phyloP scores from a whole-genome alignment of 2,797 vertebrate species.

The Delichon dasypus region DNA sequence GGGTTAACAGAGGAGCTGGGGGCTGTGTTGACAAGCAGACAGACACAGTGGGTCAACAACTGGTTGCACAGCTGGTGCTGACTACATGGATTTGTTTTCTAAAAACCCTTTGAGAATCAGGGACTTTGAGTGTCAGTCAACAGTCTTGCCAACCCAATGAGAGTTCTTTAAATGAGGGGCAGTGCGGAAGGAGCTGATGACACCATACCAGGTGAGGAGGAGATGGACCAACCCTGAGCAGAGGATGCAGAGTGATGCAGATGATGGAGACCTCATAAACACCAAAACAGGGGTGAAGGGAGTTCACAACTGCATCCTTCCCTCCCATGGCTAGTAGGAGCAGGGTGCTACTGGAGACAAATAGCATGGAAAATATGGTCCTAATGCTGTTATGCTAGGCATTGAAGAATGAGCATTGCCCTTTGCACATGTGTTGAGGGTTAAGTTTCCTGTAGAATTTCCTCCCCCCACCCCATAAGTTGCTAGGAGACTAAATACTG shows the following conservation, averaged over 20 bases:
- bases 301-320: neutral
- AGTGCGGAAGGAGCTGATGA: neutral
- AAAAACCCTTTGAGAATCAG: neutral
- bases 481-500: no score
- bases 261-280: neutral
- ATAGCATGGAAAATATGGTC: neutral
- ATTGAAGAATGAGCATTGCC: accelerated
- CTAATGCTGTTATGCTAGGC: neutral
- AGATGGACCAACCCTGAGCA: neutral
- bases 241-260: neutral
- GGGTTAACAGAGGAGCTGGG: neutral
- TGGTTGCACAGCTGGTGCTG: neutral
- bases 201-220: neutral
- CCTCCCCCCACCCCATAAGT: no score
- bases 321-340: neutral
- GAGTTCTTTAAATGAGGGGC: neutral
- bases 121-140: neutral
- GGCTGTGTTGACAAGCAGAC: neutral
- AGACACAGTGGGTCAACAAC: neutral
- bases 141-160: neutral
- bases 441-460: no score
- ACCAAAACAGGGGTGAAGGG: neutral
- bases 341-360: neutral
- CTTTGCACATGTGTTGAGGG: no score
- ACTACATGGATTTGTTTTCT: neutral